Percentiles rank a stretch among this genome's conserved stretches.
phyloP scores from a whole-genome alignment of 2,888 invertebrate genomes.

The Ochropleura leucogaster region DNA sequence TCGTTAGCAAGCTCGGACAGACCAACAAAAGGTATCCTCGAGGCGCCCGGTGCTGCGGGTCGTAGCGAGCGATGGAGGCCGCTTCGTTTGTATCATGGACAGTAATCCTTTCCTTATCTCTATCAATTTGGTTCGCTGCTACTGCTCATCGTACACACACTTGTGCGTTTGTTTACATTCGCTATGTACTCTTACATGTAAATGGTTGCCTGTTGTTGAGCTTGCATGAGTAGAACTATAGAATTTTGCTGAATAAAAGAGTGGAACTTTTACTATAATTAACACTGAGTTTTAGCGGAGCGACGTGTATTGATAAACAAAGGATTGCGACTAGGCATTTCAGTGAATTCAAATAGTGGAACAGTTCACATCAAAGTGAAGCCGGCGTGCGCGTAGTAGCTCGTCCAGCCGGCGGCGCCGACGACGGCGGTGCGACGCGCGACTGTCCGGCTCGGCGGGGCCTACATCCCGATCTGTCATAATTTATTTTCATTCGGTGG shows the following conservation, averaged over 20 bases:
- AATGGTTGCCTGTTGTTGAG: background rate
- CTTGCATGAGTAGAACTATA: background rate
- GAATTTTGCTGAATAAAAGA: background rate
- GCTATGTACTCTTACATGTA: background rate
- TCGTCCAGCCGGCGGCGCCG: background rate
- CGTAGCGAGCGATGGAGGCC: slow-evolving; percentile 1
- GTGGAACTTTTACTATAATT: background rate
- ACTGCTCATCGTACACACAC: background rate
- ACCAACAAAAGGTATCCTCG: slow-evolving; percentile 19
- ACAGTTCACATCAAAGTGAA: slow-evolving; percentile 4
- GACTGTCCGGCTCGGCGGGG: no score
- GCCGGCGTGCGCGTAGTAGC: background rate
- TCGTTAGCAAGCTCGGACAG: slow-evolving; percentile 18
- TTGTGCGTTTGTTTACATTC: background rate
- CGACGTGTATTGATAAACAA: background rate
- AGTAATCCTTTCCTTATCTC: slow-evolving; percentile 14
- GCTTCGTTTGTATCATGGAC: slow-evolving; percentile 13
- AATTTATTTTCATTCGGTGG: background rate
- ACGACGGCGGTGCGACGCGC: no score
- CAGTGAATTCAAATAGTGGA: slow-evolving; percentile 16
- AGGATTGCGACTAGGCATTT: background rate
- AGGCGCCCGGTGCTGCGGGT: background rate
- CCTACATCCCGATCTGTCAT: background rate
- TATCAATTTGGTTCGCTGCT: background rate
- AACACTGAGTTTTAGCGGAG: background rate